These are phyloP conservation scores for Baccha elongata DNA, from an alignment of 2,888 invertebrate genomes.

Conservation along the genomic window DNA sequence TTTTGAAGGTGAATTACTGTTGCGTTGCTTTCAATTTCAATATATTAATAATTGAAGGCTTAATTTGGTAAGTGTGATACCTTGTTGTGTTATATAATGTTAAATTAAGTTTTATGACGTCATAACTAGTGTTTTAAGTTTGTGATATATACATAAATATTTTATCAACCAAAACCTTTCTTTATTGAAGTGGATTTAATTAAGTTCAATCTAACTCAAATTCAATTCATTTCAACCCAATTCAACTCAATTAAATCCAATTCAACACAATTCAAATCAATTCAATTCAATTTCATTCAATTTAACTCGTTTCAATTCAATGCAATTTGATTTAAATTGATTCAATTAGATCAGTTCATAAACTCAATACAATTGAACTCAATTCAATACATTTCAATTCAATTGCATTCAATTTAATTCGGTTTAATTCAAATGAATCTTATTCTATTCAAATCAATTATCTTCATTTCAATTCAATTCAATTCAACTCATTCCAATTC, in stretches of 20 bases:
- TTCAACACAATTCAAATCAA: neutral
- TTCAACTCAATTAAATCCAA: conserved; percentile 1
- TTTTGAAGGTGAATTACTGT: too few relatives aligned
- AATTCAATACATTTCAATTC: neutral
- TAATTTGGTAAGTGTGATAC: too few relatives aligned
- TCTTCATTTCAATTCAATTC: conserved; percentile 9
- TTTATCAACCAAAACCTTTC: too few relatives aligned
- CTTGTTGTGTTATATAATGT: too few relatives aligned
- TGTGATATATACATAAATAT: too few relatives aligned
- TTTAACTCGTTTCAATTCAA: neutral
- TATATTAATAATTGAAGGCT: too few relatives aligned
- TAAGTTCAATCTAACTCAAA: conserved; percentile 3
- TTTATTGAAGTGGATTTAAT: conserved; percentile 5
- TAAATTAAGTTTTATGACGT: too few relatives aligned
- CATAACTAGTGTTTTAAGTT: too few relatives aligned
- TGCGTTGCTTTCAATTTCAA: too few relatives aligned
- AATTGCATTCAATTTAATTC: conserved; percentile 2
- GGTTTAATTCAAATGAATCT: neutral
- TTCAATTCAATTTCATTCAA: conserved; percentile 9
- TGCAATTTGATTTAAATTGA: conserved; percentile 5
- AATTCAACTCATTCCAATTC: conserved; percentile 5
- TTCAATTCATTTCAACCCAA: neutral
- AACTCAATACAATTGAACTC: neutral
- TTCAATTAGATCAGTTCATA: too few relatives aligned
- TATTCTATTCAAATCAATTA: conserved; percentile 5